Base-by-base conservation (phyloP, 2,797 vertebrate genomes). In the Manis pentadactyla region DNA sequence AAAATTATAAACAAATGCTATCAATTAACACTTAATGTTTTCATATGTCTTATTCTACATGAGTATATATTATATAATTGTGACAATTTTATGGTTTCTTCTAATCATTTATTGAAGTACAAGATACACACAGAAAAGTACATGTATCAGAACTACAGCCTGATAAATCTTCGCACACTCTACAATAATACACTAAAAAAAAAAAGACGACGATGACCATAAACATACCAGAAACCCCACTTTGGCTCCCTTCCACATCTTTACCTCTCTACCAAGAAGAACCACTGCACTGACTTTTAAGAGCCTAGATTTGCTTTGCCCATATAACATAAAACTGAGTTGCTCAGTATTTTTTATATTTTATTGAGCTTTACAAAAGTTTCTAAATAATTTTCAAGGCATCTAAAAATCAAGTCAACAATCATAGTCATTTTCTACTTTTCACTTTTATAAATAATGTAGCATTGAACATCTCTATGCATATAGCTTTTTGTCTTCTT, bases 381-480 rank as follows among this genome's bases (percentile, higher is more conserved):
- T 90, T 57, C 77, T 81, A 90, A 81, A 57, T 17, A 37, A 49
- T 82, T 90, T 71, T 90, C 77, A 90, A 59, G 59, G 39, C 68
- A 75, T 63, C 15, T 53, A 88, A 77, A 89, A 89, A 18, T 77
- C n/a, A 63, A 87, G 46, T 77, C 59, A 88, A 64, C 75, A 27
- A 77, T 39, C 42, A 88, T 4, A 51, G 25, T 29, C 39, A 77
- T 53, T 51, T 88, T 59, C 57, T 64, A 75, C 39, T 18, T 75
- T 61, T 88, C 77, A 64, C 29, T 64, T 87, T 88, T 37, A 88
- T 37, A 77, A 88, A 64, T 53, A 64, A 77, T 23, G 11, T 51
- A 51, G 57, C 31, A 64, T 11, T 53, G 57, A 88, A 27, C 7
- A 77, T 53, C n/a, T 88, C 71, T 61, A 88, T 31, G 55, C 25